Percentiles rank a stretch among this genome's conserved stretches.
phyloP scores from a whole-genome alignment of 2,797 vertebrate genomes.

The Pipistrellus kuhlii region DNA sequence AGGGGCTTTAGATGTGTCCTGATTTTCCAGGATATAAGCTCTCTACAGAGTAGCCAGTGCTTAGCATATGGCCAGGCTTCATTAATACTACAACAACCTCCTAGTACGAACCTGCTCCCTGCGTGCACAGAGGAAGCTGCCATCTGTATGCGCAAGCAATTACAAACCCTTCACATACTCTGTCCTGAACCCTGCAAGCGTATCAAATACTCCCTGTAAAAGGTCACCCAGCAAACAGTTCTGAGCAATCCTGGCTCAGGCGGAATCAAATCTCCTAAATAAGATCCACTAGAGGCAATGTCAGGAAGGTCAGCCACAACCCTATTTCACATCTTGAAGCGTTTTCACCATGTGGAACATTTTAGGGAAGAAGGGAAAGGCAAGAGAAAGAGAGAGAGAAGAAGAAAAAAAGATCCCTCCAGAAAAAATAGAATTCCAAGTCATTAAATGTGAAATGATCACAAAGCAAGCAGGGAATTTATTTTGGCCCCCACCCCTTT shows the following conservation, averaged over 20 bases:
- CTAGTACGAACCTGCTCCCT: slow-evolving; percentile 31
- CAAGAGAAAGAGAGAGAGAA: not conserved
- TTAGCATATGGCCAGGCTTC: slow-evolving; percentile 22
- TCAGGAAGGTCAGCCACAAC: slow-evolving; percentile 82
- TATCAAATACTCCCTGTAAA: slow-evolving; percentile 60
- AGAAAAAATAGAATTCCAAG: slow-evolving; percentile 79
- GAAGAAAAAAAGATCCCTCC: not conserved
- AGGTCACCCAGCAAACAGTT: slow-evolving; percentile 67
- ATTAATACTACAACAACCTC: slow-evolving; percentile 29
- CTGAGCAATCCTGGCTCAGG: slow-evolving; percentile 65
- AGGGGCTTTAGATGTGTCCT: not conserved
- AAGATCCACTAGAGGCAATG: slow-evolving; percentile 74
- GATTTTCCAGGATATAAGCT: not conserved
- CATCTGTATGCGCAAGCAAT: slow-evolving; percentile 54
- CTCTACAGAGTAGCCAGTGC: not conserved
- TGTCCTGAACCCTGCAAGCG: slow-evolving; percentile 47
- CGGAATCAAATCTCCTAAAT: slow-evolving; percentile 75
- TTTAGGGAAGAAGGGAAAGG: slow-evolving; percentile 79
- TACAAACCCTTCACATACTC: slow-evolving; percentile 68
- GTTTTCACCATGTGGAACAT: slow-evolving; percentile 85
- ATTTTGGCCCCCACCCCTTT: not conserved
- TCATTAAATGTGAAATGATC: slow-evolving; percentile 81
- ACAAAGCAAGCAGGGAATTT: slow-evolving; percentile 60
- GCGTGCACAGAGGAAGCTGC: slow-evolving; percentile 45
- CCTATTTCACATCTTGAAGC: slow-evolving; percentile 84